Conservation (phyloP, 2,888 invertebrate genomes). For the Agonopterix arenella region DNA sequence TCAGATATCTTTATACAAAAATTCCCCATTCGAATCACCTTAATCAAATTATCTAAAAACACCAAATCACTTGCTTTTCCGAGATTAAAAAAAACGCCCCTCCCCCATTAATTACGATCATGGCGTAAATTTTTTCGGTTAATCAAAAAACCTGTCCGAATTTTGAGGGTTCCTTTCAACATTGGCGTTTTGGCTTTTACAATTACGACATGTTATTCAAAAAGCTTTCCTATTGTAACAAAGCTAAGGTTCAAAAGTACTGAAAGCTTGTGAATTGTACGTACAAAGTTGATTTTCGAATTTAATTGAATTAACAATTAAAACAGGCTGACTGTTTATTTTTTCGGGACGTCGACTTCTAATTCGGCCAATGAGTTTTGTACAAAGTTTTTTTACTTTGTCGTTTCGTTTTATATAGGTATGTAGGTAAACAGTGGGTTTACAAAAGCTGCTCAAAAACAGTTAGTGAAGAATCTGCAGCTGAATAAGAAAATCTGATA, state of each 20-base stretch:
- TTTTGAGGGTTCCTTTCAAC: slow-evolving; percentile 30
- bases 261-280: background rate
- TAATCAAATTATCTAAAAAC: slow-evolving; percentile 28
- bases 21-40: slow-evolving; percentile 11
- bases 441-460: no score
- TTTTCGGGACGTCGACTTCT: slow-evolving; percentile 48
- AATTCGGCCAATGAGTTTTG: slow-evolving; percentile 41
- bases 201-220: no score
- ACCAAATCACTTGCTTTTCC: slow-evolving; percentile 31
- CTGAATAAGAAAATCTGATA: no score
- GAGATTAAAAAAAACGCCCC: slow-evolving; percentile 28
- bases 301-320: slow-evolving; percentile 73
- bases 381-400: slow-evolving; percentile 37
- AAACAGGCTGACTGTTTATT: slow-evolving; percentile 57
- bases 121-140: slow-evolving; percentile 51
- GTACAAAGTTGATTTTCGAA: slow-evolving; percentile 13
- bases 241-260: no score
- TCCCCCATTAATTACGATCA: slow-evolving; percentile 54
- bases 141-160: slow-evolving; percentile 58
- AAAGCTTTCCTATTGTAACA: no score
- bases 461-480: no score
- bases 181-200: slow-evolving; percentile 9
- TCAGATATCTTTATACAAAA: no score
- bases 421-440: slow-evolving; percentile 8
- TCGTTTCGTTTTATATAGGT: slow-evolving; percentile 24